A percentile compares a stretch with the other conserved stretches of the same genome.
Evolutionary conservation across 2,888 invertebrate genomes (phyloP).

Genomic region (Magallana nippona): DNA sequence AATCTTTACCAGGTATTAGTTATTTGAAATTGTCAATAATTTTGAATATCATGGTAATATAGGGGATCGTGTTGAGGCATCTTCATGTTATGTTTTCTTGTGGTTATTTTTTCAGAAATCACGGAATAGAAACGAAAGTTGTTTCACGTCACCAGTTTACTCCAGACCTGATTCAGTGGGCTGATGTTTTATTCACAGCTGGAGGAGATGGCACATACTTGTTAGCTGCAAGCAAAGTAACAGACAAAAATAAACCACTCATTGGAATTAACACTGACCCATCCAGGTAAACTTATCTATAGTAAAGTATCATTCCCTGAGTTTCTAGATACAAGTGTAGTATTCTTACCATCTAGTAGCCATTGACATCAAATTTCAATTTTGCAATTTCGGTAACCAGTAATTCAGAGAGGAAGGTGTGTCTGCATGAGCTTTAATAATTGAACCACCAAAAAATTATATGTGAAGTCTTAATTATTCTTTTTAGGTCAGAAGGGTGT

Average conservation of each 20-base stretch:
- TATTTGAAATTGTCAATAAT: too few relatives aligned
- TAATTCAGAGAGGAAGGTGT: too few relatives aligned
- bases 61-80: background rate
- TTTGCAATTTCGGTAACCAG: too few relatives aligned
- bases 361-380: too few relatives aligned
- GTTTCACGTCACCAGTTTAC: constrained; percentile 83
- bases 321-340: too few relatives aligned
- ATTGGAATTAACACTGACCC: constrained; percentile 98
- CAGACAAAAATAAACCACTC: constrained; percentile 90
- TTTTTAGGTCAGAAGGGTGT: constrained; percentile 91
- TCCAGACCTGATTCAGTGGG: constrained; percentile 90
- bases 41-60: too few relatives aligned
- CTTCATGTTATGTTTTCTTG: background rate
- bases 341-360: too few relatives aligned
- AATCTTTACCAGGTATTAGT: too few relatives aligned
- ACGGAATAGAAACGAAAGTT: constrained; percentile 87
- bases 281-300: constrained; percentile 79
- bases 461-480: background rate
- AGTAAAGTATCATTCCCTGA: too few relatives aligned
- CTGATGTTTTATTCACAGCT: constrained; percentile 85
- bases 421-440: too few relatives aligned
- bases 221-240: constrained; percentile 92
- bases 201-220: constrained; percentile 99
- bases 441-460: too few relatives aligned
- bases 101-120: constrained; percentile 79